These are phyloP conservation scores for Drosophila villosipedis DNA, from an alignment of 2,888 invertebrate species.

Conservation along the genomic window DNA sequence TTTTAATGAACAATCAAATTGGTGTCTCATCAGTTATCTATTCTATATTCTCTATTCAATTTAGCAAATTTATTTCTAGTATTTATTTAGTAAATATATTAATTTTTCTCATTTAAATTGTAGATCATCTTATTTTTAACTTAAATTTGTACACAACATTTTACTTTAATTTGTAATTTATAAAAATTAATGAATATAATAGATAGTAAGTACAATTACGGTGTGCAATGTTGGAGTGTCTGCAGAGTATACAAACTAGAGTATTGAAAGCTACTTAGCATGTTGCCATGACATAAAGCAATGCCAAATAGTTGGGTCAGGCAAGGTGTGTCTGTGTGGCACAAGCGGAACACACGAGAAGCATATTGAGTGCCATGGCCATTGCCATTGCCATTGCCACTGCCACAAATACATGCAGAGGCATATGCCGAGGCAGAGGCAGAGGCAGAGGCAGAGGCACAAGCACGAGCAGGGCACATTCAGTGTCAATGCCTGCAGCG, in stretches of 20 bases:
- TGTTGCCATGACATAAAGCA: slow-evolving; percentile 1
- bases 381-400: slow-evolving; percentile 38
- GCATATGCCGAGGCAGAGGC: slow-evolving; percentile 5
- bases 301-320: slow-evolving; percentile 29
- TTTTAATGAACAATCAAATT: background rate
- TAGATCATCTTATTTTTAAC: background rate
- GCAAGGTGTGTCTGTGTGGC: slow-evolving; percentile 37
- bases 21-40: background rate
- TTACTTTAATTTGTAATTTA: background rate
- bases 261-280: background rate
- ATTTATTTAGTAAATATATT: too few relatives aligned
- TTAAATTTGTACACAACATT: background rate
- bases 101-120: background rate
- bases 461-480: slow-evolving; percentile 35
- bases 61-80: too few relatives aligned
- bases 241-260: background rate
- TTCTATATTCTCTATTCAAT: too few relatives aligned
- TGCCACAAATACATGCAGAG: slow-evolving; percentile 14
- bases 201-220: background rate
- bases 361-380: slow-evolving; percentile 62
- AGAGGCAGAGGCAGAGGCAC: slow-evolving; percentile 21
- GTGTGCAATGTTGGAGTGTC: background rate
- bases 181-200: background rate
- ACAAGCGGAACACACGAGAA: slow-evolving; percentile 25
- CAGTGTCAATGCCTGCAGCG: slow-evolving; percentile 69